Base-by-base conservation (phyloP, 23 tunicate species). In the Halocynthia aurantium region DNA sequence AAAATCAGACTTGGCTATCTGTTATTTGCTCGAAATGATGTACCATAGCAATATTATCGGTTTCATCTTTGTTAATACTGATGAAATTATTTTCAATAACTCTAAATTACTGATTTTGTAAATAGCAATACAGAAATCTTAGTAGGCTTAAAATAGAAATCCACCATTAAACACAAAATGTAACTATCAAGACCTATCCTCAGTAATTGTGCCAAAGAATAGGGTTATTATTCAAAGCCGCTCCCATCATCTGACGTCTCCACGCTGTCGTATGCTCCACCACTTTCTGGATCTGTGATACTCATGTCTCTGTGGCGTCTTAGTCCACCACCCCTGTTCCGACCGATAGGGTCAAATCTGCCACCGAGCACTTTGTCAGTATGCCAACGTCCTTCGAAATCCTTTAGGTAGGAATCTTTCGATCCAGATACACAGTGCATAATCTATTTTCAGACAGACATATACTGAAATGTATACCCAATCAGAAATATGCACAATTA, bases 261-360 rank as follows among this genome's bases (percentile, higher is more conserved):
- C 31, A 76, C 55, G n/a, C 67, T 52, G 52, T 67, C 67, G 62
- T 75, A 82, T 10, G 62, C 78, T 11, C 71, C 81, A 51, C 71
- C 71, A 55, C 73, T 76, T 18, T 81, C 85, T 52, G 85, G 77
- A 65, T 84, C 87, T 6, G 87, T 84, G 22, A 84, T 84, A 57
- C 87, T 84, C 81, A 84, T 76, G 76, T 84, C 87, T 56, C 87
- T 67, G 57, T 84, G 87, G 7, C 87, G 66, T 40, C 87, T 68
- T 19, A 84, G 72, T 6, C 86, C 86, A 10, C 78, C 53, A 7
- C 87, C 82, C 31, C 72, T 67, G 44, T 31, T 31, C 7, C 81
- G 22, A 52, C 87, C 80, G 81, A 80, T 71, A 57, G 67, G 66
- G 60, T 84, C 71, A 68, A 84, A 84, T 12, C 87, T 51, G 10